Evolutionary conservation across 1,140 invertebrate genomes (phyloP).

Genomic region (Papilio glaucus): DNA sequence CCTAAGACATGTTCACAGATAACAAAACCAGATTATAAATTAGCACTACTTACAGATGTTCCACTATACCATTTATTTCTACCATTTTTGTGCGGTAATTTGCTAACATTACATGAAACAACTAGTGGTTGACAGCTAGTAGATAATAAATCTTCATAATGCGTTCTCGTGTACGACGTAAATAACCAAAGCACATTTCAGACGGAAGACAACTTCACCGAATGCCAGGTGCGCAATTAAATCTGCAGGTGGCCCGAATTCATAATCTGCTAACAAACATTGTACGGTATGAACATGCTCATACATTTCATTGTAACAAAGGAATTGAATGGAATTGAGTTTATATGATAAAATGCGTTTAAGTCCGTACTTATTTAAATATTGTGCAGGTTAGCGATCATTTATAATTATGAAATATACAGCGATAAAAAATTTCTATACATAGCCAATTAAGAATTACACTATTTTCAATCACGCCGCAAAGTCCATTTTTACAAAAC

Average conservation of each 20-base stretch:
- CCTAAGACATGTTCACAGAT: too few species aligned
- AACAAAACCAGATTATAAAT: too few species aligned
- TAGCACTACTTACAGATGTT: too few species aligned
- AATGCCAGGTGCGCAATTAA: constrained; percentile 34
- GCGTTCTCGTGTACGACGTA: neutral
- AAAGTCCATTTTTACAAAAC: too few species aligned
- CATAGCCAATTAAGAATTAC: too few species aligned
- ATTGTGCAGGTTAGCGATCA: too few species aligned
- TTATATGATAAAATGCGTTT: too few species aligned
- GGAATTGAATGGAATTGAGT: neutral
- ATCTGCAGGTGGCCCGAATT: constrained; percentile 29
- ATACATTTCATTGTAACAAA: neutral
- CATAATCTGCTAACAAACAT: constrained; percentile 32
- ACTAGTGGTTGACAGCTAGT: constrained; percentile 17
- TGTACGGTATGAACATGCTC: neutral
- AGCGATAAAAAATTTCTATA: too few species aligned
- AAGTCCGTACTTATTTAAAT: too few species aligned
- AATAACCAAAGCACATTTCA: constrained; percentile 16
- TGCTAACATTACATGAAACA: neutral
- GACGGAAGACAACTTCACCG: constrained; percentile 9
- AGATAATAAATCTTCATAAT: constrained; percentile 18
- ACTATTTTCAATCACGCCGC: too few species aligned
- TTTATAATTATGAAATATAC: too few species aligned
- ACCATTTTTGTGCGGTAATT: neutral
- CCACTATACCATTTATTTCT: too few species aligned